Percentiles rank a stretch among this genome's conserved stretches.
Conservation (phyloP, 2,797 vertebrate species). For the Tolypeutes matacus region DNA sequence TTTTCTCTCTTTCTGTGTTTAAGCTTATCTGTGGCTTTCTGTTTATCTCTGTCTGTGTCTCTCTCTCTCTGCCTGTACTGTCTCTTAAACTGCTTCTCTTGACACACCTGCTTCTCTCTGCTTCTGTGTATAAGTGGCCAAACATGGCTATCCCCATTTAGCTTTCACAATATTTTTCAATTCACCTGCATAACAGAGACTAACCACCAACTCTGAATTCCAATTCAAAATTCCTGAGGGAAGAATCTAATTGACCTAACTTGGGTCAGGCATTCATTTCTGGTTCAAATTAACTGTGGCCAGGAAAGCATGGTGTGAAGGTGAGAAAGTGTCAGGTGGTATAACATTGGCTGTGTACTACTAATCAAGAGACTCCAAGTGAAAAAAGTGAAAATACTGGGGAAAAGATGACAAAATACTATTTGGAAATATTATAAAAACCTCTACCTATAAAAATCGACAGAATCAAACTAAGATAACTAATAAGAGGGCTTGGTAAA, state of each 20-base stretch:
- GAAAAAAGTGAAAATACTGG: neutral
- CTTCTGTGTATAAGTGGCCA: neutral
- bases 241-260: neutral
- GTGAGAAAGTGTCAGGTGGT: neutral
- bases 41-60: neutral
- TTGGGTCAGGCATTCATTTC: neutral
- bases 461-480: neutral
- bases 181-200: neutral
- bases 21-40: neutral
- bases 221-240: neutral
- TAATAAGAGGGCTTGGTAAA: neutral
- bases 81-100: neutral
- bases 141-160: neutral
- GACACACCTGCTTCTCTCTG: neutral
- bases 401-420: constrained; percentile 1
- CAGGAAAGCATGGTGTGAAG: neutral
- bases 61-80: neutral
- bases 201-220: neutral
- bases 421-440: constrained; percentile 51
- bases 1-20: neutral
- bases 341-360: neutral
- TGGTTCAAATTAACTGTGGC: neutral
- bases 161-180: neutral
- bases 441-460: neutral
- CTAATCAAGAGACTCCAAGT: neutral